Conservation (phyloP, 2,113 vertebrate genomes). For the Cyanoliseus patagonus region DNA sequence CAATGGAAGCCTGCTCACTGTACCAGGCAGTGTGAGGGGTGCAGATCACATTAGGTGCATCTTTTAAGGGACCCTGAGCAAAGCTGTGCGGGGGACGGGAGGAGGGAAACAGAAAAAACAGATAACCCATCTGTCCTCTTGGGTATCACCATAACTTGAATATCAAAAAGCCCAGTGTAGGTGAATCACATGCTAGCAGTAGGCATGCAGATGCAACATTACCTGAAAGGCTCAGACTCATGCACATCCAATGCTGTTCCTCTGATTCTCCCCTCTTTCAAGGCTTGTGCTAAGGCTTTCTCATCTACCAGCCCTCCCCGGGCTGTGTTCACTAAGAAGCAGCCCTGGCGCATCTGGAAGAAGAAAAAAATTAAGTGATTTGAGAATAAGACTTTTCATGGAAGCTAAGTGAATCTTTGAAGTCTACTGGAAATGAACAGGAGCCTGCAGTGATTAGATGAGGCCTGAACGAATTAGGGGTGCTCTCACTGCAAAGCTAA, state of each 20-base stretch:
- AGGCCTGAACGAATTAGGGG: conserved; percentile 33
- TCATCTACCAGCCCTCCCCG: conserved; percentile 89
- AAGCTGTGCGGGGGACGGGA: conserved; percentile 68
- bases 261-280: conserved; percentile 90
- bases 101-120: neutral
- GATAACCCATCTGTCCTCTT: neutral
- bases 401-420: conserved; percentile 7
- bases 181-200: neutral
- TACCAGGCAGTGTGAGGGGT: conserved; percentile 92
- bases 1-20: conserved; percentile 90
- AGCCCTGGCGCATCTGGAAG: conserved; percentile 88
- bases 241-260: conserved; percentile 89
- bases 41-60: conserved; percentile 89
- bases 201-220: neutral
- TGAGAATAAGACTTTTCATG: conserved; percentile 7
- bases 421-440: conserved; percentile 47
- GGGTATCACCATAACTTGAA: neutral
- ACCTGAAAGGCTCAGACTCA: conserved; percentile 91
- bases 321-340: conserved; percentile 89
- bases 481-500: conserved; percentile 52
- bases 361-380: neutral
- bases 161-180: neutral
- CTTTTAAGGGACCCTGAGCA: conserved; percentile 87
- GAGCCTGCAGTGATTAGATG: conserved; percentile 53
- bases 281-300: conserved; percentile 87